Evolutionary conservation across 2,888 invertebrate species (phyloP).

Genomic region (Tribolium freemani): DNA sequence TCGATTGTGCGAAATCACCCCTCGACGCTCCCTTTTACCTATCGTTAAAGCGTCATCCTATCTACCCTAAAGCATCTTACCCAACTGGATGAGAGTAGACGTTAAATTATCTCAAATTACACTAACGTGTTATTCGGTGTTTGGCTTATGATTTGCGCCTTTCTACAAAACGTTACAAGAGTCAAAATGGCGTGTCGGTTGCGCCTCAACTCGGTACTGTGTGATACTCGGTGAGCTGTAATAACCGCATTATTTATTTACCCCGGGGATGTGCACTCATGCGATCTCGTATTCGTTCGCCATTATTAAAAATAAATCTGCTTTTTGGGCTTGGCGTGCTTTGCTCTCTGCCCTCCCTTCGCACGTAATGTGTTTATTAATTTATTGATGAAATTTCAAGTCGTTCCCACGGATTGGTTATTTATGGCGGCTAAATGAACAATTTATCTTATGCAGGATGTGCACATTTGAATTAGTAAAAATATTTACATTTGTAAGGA

Average conservation of each 20-base stretch:
- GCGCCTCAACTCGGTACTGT: conserved; percentile 42
- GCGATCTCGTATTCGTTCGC: conserved; percentile 62
- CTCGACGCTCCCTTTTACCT: conserved; percentile 51
- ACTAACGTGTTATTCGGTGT: conserved; percentile 52
- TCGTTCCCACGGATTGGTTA: conserved; percentile 26
- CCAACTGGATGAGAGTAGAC: conserved; percentile 64
- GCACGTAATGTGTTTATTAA: conserved; percentile 8
- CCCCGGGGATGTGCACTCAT: conserved; percentile 63
- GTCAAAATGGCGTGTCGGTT: conserved; percentile 51
- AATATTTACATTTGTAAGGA: background rate
- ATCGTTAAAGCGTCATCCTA: conserved; percentile 59
- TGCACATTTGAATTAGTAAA: background rate
- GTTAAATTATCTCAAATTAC: conserved; percentile 67
- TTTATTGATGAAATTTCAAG: conserved; percentile 12
- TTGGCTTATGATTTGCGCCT: conserved; percentile 41
- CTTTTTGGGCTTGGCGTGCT: conserved; percentile 48
- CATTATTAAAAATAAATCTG: conserved; percentile 66
- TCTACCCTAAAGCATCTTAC: conserved; percentile 64
- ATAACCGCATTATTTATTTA: conserved; percentile 68
- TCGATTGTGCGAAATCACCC: conserved; percentile 4
- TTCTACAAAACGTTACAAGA: conserved; percentile 48
- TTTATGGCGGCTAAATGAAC: background rate
- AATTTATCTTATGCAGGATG: background rate
- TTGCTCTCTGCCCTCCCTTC: background rate
- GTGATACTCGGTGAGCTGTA: conserved; percentile 64